Conservation (phyloP, 2,888 invertebrate genomes). For the Acanthosepion lycidas region DNA sequence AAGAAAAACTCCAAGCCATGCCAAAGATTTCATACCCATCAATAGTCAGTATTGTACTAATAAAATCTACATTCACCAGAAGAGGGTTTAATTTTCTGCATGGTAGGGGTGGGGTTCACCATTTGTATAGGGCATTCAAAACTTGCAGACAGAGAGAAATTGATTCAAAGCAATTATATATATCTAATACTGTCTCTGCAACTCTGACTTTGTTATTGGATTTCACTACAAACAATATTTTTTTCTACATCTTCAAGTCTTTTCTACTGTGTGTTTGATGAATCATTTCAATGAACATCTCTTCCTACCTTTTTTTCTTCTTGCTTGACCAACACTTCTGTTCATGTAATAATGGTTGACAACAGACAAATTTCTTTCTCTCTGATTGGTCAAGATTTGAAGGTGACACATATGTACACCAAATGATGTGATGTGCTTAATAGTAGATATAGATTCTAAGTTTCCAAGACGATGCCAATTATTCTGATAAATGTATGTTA, state of each 20-base stretch:
- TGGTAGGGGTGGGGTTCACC: no score
- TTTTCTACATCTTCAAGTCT: background rate
- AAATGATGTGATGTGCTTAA: background rate
- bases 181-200: background rate
- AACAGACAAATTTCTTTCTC: background rate
- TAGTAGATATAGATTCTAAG: background rate
- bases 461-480: background rate
- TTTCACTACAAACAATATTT: background rate
- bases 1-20: no score
- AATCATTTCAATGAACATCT: background rate
- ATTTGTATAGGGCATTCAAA: no score
- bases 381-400: background rate
- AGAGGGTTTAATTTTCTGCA: no score
- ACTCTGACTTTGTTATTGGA: background rate
- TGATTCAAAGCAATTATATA: no score
- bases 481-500: background rate
- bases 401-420: background rate
- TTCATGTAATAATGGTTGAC: background rate
- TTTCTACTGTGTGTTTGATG: background rate
- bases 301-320: background rate
- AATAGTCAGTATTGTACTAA: no score
- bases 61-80: no score
- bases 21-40: no score
- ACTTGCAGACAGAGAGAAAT: no score
- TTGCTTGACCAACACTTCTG: background rate